Percentiles rank a stretch among this genome's conserved stretches.
Conservation (phyloP, 2,113 vertebrate species). For the Podilymbus podiceps region DNA sequence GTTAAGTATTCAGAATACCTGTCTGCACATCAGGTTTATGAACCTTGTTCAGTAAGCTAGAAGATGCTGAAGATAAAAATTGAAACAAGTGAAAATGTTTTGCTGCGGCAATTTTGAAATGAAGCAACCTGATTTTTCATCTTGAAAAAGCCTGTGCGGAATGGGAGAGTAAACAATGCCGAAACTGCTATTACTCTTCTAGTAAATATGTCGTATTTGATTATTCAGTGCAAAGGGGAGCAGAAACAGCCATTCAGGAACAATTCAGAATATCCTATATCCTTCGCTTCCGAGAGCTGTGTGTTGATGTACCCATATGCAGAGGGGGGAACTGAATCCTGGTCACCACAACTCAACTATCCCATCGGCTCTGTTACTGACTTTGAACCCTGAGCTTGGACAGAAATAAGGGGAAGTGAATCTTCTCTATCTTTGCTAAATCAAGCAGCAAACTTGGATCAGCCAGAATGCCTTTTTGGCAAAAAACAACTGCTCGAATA, state of each 20-base stretch:
- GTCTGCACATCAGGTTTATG: neutral
- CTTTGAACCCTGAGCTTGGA: neutral
- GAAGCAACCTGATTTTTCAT: neutral
- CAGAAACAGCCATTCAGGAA: neutral
- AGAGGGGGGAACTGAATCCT: neutral
- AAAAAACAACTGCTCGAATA: neutral
- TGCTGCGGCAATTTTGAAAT: neutral
- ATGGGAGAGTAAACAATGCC: neutral
- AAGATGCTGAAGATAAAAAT: neutral
- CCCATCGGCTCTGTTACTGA: neutral
- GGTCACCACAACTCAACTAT: neutral
- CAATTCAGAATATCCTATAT: neutral
- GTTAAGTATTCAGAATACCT: neutral
- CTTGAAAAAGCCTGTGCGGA: neutral
- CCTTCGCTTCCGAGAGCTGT: fast-evolving
- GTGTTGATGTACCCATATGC: neutral
- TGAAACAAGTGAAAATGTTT: neutral
- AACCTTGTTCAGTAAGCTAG: neutral
- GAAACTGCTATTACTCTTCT: neutral
- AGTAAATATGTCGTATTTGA: neutral
- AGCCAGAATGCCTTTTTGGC: neutral
- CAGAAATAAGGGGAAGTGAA: neutral
- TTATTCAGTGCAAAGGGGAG: neutral
- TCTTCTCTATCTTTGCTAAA: neutral
- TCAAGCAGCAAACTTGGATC: neutral